Base-by-base conservation (phyloP, 1,140 invertebrate species). In the Dreissena rostriformis region DNA sequence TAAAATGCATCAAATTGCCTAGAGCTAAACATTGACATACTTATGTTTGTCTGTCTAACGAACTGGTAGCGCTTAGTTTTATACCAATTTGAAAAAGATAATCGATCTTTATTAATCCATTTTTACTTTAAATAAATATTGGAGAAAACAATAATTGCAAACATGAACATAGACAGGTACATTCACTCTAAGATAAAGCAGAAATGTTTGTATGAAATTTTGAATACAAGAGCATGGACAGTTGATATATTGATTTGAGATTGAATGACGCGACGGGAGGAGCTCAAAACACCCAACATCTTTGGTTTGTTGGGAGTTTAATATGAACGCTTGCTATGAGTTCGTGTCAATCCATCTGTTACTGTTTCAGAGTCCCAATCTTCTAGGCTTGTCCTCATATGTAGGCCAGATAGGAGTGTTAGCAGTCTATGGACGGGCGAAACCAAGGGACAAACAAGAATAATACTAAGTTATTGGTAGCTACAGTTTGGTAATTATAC, bases 301-400 rank as follows among this genome's bases (percentile, higher is more conserved):
- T 63, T n/a, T 63, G 19, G 2, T n/a, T 7, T 63, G 19, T n/a
- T n/a, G 7, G 24, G 19, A 63, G 24, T n/a, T 26, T n/a, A 63
- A n/a, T n/a, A n/a, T 7, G 11, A n/a, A 52, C 53, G 17, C 70
- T 39, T 72, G 51, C 49, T 72, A 14, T 72, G 8, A 51, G n/a
- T 12, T 52, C n/a, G 28, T 72, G 2, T 19, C 24, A 52, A 51
- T 22, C 29, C 53, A 52, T 19, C 53, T 12, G 53, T 22, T 22
- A 24, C 11, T 70, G 8, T 72, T 72, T 53, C 70, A 72, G 70
- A 53, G 39, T 53, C 70, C 70, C 14, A 72, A 72, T 53, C 10
- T 72, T 19, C 6, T 72, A 19, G 70, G 70, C 17, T 11, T 72
- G 24, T 53, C 70, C 14, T 52, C 70, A 4, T 72, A 72, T 53